Evolutionary conservation across 1,140 invertebrate genomes (phyloP).

Genomic region (Meloidogyne exigua): DNA sequence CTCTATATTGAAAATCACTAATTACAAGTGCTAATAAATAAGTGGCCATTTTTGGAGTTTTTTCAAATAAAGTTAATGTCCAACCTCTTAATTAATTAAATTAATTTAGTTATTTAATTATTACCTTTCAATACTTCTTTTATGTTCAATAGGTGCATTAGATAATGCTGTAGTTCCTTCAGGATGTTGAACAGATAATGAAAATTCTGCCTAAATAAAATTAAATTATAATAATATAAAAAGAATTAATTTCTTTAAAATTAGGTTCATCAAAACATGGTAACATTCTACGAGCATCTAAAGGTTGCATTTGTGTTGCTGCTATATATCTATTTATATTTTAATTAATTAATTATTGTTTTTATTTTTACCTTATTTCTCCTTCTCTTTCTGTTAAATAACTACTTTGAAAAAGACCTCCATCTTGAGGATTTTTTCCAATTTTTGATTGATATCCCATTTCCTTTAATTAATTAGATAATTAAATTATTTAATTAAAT

Average conservation of each 20-base stretch:
- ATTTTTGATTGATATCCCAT: conserved; percentile 10
- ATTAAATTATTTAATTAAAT: not conserved
- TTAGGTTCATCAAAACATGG: conserved; percentile 60
- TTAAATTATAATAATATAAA: no score
- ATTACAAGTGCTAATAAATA: conserved; percentile 65
- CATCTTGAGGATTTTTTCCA: conserved; percentile 20
- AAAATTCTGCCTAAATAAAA: conserved; percentile 42
- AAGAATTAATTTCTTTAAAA: conserved; percentile 35
- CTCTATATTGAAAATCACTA: conserved; percentile 59
- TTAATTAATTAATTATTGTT: conserved; percentile 4
- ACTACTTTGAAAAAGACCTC: conserved; percentile 6
- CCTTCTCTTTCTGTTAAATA: conserved; percentile 6
- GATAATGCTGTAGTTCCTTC: conserved; percentile 36
- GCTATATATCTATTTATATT: conserved; percentile 28
- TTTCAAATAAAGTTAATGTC: conserved; percentile 33
- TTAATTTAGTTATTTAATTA: conserved; percentile 67
- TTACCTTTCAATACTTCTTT: conserved; percentile 14
- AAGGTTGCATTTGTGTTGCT: conserved; percentile 56
- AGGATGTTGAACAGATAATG: conserved; percentile 38
- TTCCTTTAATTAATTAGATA: conserved; percentile 1
- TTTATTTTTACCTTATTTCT: conserved; percentile 1
- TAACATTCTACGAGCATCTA: conserved; percentile 54
- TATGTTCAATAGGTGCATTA: conserved; percentile 25
- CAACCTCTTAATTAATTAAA: conserved; percentile 69
- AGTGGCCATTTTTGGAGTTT: conserved; percentile 64